Conservation (phyloP, 2,797 vertebrate genomes). For the Cyclura pinguis region DNA sequence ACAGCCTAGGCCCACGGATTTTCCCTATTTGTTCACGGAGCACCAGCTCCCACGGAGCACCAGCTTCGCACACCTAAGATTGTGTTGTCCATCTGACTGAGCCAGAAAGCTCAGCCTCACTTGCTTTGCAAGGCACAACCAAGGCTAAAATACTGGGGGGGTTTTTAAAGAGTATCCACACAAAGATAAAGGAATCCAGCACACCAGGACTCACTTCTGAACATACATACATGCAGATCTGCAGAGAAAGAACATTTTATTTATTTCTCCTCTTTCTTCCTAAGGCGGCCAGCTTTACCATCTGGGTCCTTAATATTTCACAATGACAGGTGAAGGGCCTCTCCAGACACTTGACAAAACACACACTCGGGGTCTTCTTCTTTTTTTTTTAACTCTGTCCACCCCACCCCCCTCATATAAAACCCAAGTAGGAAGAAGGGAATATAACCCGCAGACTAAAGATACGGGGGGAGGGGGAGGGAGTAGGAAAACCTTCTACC, state of each 20-base stretch:
- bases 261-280: not conserved
- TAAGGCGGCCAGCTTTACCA: not conserved
- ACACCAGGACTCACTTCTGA: not conserved
- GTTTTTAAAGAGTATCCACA: not conserved
- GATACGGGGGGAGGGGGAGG: not conserved
- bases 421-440: not conserved
- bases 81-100: not conserved
- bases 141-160: not conserved
- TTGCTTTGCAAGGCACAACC: not conserved
- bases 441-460: not conserved
- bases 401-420: too few relatives aligned
- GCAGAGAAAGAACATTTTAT: not conserved
- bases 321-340: not conserved
- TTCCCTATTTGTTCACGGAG: not conserved
- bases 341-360: not conserved
- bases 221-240: not conserved
- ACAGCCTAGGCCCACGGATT: not conserved
- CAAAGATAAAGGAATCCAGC: not conserved
- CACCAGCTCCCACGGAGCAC: too few relatives aligned
- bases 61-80: not conserved
- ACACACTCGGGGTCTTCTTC: not conserved
- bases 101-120: not conserved
- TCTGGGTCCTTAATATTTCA: not conserved
- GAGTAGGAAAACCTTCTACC: too few relatives aligned
- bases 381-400: not conserved